These are phyloP conservation scores for Clanis bilineata DNA, from an alignment of 2,888 invertebrate genomes.

Conservation along the genomic window DNA sequence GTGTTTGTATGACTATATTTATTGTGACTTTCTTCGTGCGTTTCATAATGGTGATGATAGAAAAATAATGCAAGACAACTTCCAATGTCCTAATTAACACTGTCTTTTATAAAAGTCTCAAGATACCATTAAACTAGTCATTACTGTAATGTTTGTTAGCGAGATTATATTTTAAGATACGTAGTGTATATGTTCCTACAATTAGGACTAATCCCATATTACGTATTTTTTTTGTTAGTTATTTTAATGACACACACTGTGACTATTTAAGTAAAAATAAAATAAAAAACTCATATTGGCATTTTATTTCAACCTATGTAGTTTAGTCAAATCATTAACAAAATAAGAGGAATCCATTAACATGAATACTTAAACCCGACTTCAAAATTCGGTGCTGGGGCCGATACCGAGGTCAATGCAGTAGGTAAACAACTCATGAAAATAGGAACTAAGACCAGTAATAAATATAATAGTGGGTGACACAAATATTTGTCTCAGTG, in stretches of 20 bases:
- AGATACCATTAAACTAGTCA: constrained; percentile 73
- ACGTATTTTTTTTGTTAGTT: constrained; percentile 53
- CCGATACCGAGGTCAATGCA: too few species aligned
- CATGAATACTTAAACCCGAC: too few species aligned
- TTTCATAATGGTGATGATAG: constrained; percentile 63
- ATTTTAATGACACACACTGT: constrained; percentile 68
- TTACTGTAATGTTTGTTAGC: constrained; percentile 73
- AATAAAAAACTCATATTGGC: constrained; percentile 32
- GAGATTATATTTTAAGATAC: constrained; percentile 62
- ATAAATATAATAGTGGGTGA: too few species aligned
- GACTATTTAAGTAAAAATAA: constrained; percentile 67
- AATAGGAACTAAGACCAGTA: too few species aligned
- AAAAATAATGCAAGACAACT: constrained; percentile 61
- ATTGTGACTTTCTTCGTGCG: constrained; percentile 62
- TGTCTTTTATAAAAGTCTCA: constrained; percentile 62
- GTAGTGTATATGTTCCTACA: constrained; percentile 58
- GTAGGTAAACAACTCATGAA: too few species aligned
- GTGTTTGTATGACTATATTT: constrained; percentile 56
- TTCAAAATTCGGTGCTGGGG: too few species aligned
- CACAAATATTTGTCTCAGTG: too few species aligned
- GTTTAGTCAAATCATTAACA: too few species aligned
- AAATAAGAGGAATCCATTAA: too few species aligned
- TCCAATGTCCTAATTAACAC: constrained; percentile 71
- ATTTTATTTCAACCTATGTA: constrained; percentile 32
- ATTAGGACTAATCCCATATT: constrained; percentile 61